Evolutionary conservation across 2,113 vertebrate genomes (phyloP).

Genomic region (Trichechus manatus): DNA sequence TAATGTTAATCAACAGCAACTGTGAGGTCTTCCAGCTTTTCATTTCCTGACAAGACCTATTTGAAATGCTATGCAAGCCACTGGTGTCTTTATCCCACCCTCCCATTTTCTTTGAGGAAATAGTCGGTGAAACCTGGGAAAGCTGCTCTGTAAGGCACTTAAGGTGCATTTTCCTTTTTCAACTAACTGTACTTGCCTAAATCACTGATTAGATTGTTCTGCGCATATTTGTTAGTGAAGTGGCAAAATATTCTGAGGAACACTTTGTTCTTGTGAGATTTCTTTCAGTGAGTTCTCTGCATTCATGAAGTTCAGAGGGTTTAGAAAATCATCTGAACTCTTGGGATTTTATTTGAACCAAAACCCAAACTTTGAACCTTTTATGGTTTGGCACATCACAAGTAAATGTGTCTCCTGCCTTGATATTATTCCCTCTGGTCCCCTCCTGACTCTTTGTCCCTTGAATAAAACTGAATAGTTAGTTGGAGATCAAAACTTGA

Average conservation of each 20-base stretch:
- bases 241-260: slow-evolving; percentile 55
- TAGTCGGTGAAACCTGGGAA: background rate
- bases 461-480: slow-evolving; percentile 83
- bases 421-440: slow-evolving; percentile 82
- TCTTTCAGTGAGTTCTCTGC: slow-evolving; percentile 68
- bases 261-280: slow-evolving; percentile 62
- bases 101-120: background rate
- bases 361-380: slow-evolving; percentile 84
- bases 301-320: slow-evolving; percentile 77
- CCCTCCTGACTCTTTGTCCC: slow-evolving; percentile 85
- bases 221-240: slow-evolving; percentile 56
- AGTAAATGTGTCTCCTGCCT: slow-evolving; percentile 79
- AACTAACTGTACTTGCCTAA: background rate
- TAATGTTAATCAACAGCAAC: background rate
- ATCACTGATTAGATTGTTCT: slow-evolving; percentile 53
- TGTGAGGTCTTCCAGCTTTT: background rate
- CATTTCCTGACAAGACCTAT: background rate
- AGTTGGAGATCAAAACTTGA: slow-evolving; percentile 83
- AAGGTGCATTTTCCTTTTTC: slow-evolving; percentile 3
- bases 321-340: slow-evolving; percentile 82
- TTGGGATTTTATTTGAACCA: slow-evolving; percentile 82
- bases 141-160: background rate
- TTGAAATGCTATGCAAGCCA: background rate
- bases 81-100: background rate
- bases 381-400: slow-evolving; percentile 84